Conservation (phyloP, 2,113 vertebrate species). For the Dasyornis broadbenti region DNA sequence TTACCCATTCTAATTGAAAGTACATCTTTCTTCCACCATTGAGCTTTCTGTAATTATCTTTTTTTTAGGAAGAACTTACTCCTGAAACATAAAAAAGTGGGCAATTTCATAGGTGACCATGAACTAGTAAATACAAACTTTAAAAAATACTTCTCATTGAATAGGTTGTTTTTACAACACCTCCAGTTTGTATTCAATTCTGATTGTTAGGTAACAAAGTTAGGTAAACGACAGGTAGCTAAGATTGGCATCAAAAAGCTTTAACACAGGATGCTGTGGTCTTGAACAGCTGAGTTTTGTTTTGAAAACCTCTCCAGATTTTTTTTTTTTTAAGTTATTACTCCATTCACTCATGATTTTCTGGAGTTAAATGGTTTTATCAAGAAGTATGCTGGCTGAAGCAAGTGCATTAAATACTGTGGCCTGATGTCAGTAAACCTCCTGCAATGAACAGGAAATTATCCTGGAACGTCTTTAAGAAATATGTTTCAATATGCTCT, state of each 20-base stretch:
- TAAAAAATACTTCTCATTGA: neutral
- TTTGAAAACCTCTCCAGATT: rapidly evolving
- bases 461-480: neutral
- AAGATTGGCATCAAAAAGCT: neutral
- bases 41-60: neutral
- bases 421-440: neutral
- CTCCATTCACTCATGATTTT: neutral
- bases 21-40: neutral
- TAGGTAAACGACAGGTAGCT: neutral
- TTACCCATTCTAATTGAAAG: neutral
- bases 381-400: neutral
- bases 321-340: neutral
- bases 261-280: neutral
- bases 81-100: neutral
- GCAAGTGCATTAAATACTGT: neutral
- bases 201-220: neutral
- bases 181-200: neutral
- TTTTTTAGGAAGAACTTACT: neutral
- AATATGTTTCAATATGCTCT: neutral
- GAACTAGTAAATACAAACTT: neutral
- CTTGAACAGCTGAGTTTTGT: neutral
- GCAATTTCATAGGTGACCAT: neutral
- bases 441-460: neutral
- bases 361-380: neutral
- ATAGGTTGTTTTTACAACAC: neutral